Evolutionary conservation across 2,113 vertebrate genomes (phyloP), one percentile per base, ranked within the genome.

Genomic region (Dipodomys ordii): DNA sequence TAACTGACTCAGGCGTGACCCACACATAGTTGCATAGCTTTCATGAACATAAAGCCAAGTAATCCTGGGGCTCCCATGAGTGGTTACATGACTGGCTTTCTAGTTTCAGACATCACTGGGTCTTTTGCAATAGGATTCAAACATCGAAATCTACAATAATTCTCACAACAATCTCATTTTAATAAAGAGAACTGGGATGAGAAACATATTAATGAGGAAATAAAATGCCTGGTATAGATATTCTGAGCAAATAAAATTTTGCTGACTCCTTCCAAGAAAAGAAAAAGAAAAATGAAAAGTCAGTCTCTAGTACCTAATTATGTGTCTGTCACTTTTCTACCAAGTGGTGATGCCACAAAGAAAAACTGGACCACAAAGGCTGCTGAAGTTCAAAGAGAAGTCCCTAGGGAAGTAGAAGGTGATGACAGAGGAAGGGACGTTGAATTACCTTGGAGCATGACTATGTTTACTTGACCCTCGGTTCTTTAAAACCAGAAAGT

Each of bases 221-320:
- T 68, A 49, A 95, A 95, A 90, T 67, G 69, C 44, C 62, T 82
- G 22, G 77, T 93, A 85, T 19, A 93, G 68, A 86, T 85, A 95
- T 95, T 93, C 90, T 94, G 83, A 93, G 49, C 83, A 94, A 94
- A 85, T 76, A 32, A 96, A 89, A 57, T 87, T 95, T 93, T 93
- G 78, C 85, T 96, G 72, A 92, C 77, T 78, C 23, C 25, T 91
- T 95, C 62, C 46, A 91, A 93, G 84, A 89, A 39, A 39, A 39
- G 39, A 39, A 39, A 39, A 39, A 39, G 39, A 8, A 64, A 76
- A 80, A 84, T 22, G 69, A 49, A 89, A 94, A 77, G 67, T 6
- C 44, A 35, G 2, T 77, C 68, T 82, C 65, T 78, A 44, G 77
- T 39, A 19, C 67, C 30, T 39, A 44, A 62, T 79, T 68, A 49